These are phyloP conservation scores for Lasioglossum zephyrum DNA, from an alignment of 2,888 invertebrate species.

Conservation along the genomic window DNA sequence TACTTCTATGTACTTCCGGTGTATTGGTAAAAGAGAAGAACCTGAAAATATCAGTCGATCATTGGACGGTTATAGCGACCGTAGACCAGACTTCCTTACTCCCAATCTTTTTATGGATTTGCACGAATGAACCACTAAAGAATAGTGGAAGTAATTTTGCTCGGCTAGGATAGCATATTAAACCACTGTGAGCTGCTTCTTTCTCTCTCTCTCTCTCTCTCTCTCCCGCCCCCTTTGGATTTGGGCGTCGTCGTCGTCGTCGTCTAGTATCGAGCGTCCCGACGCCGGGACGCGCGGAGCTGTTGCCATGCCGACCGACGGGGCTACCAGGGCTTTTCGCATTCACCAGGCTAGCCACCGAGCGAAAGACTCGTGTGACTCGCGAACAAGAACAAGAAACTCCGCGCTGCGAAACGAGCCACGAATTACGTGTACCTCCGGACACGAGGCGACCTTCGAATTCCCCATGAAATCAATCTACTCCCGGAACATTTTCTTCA, in stretches of 20 bases:
- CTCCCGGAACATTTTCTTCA: background rate
- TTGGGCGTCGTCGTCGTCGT: conserved; percentile 66
- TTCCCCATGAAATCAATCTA: background rate
- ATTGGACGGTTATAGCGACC: no score
- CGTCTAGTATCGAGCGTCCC: conserved; percentile 84
- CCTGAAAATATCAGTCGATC: no score
- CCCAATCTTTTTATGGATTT: no score
- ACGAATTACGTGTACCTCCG: background rate
- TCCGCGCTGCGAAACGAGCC: background rate
- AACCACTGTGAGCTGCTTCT: background rate
- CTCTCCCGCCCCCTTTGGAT: conserved; percentile 55
- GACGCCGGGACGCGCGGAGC: conserved; percentile 83
- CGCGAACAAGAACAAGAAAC: conserved; percentile 60
- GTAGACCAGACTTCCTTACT: no score
- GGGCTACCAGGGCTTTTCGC: conserved; percentile 78
- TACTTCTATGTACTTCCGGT: background rate
- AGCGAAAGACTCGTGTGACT: conserved; percentile 61
- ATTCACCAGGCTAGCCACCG: conserved; percentile 60
- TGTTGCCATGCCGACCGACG: conserved; percentile 84
- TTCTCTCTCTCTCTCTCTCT: background rate
- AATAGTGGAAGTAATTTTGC: background rate
- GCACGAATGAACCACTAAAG: background rate
- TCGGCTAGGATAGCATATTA: conserved; percentile 1
- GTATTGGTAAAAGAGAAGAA: no score
- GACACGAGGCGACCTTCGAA: background rate